These are phyloP conservation scores for Amphibalanus amphitrite DNA, from an alignment of 1,140 invertebrate species.

Conservation along the genomic window DNA sequence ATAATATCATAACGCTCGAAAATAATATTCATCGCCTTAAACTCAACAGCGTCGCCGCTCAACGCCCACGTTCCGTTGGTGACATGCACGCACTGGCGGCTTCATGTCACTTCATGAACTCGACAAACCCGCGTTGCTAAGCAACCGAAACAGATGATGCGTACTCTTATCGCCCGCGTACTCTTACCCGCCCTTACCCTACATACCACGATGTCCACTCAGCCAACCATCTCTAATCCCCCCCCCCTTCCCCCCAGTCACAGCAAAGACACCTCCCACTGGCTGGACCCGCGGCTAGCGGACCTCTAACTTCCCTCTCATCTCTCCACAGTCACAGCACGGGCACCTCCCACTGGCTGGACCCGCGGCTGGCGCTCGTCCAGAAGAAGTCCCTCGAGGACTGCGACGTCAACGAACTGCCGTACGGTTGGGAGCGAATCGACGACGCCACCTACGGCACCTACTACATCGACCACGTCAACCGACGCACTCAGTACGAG, in stretches of 20 bases:
- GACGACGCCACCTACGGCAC: conserved; percentile 94
- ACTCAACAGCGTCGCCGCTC: no score
- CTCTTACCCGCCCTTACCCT: no score
- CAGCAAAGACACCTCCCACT: conserved; percentile 86
- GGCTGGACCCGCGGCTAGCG: conserved; percentile 79
- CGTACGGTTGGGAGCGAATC: conserved; percentile 98
- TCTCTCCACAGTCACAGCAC: conserved; percentile 54
- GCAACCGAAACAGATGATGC: no score
- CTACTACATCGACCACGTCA: conserved; percentile 98
- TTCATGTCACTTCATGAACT: no score
- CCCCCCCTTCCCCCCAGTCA: conserved; percentile 39
- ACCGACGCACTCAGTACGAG: conserved; percentile 93
- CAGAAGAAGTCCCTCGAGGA: conserved; percentile 80
- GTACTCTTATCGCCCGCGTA: no score
- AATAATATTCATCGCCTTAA: no score
- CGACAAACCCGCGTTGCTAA: no score
- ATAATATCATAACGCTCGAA: no score
- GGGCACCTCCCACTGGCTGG: conserved; percentile 87
- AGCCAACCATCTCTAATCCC: no score
- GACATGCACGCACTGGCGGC: no score
- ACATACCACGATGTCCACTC: no score
- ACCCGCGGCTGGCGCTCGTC: conserved; percentile 73
- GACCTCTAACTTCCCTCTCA: neutral
- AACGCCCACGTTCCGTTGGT: no score
- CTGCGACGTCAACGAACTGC: conserved; percentile 83